Conservation (phyloP, 2,888 invertebrate genomes). For the Thelaira solivaga region DNA sequence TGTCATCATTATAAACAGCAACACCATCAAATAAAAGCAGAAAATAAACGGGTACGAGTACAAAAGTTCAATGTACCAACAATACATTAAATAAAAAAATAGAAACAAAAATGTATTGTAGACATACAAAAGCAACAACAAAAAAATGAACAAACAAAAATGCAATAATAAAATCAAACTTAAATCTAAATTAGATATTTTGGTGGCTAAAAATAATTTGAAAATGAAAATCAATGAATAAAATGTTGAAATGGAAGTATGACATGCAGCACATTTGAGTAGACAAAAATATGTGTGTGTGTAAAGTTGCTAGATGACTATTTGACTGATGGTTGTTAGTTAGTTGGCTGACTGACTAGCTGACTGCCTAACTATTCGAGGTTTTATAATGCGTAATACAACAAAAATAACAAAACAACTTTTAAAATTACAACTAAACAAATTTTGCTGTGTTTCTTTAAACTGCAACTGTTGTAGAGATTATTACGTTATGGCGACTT, state of each 20-base stretch:
- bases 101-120: constrained; percentile 2
- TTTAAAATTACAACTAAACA: constrained; percentile 4
- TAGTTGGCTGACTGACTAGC: too few species aligned
- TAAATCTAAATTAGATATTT: constrained; percentile 34
- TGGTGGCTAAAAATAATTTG: constrained; percentile 37
- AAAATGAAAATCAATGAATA: not conserved
- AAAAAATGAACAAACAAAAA: not conserved
- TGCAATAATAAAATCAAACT: constrained; percentile 32
- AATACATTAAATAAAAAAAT: constrained; percentile 6
- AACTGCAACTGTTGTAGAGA: not conserved
- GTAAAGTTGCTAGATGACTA: not conserved
- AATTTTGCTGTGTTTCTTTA: constrained; percentile 6
- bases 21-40: constrained; percentile 13
- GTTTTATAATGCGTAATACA: constrained; percentile 37
- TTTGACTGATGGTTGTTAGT: too few species aligned
- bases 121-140: not conserved
- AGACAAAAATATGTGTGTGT: not conserved
- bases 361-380: constrained; percentile 21
- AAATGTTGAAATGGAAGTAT: constrained; percentile 10
- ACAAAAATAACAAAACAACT: not conserved
- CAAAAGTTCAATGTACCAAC: constrained; percentile 50
- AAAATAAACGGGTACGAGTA: constrained; percentile 10
- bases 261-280: not conserved
- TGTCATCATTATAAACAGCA: not conserved
- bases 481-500: constrained; percentile 18